These are phyloP conservation scores for Lutraria rhynchaena DNA, from an alignment of 1,140 invertebrate genomes.

Conservation along the genomic window DNA sequence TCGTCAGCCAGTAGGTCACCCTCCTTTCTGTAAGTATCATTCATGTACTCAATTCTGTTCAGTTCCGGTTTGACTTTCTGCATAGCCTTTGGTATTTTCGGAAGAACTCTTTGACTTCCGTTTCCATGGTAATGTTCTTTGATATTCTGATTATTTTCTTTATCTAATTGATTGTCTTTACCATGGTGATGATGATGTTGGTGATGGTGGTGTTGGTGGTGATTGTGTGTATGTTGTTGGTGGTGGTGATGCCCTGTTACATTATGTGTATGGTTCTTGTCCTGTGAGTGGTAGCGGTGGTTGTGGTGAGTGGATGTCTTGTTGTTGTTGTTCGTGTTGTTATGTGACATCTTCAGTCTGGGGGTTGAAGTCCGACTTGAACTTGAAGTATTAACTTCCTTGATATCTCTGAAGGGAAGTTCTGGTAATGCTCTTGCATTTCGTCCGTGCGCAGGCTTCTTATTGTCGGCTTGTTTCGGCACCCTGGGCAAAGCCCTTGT, in stretches of 20 bases:
- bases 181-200: conserved; percentile 16
- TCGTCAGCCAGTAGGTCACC: conserved; percentile 40
- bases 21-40: conserved; percentile 48
- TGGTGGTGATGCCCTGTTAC: background rate
- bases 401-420: conserved; percentile 35
- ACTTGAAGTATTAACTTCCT: conserved; percentile 22
- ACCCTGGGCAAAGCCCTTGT: conserved; percentile 47
- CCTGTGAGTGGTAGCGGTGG: too few species aligned
- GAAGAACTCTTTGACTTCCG: conserved; percentile 25
- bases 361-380: conserved; percentile 42
- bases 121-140: conserved; percentile 16
- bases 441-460: conserved; percentile 11
- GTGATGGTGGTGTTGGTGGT: conserved; percentile 20
- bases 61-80: conserved; percentile 49
- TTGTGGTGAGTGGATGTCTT: background rate
- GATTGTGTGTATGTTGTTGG: background rate
- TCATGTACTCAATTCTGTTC: conserved; percentile 51
- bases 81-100: conserved; percentile 29
- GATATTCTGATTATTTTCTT: background rate
- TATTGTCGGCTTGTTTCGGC: conserved; percentile 33
- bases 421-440: conserved; percentile 22
- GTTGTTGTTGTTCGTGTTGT: conserved; percentile 13
- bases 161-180: background rate
- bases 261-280: background rate
- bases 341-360: background rate